These are phyloP conservation scores for Mareca strepera DNA, from an alignment of 2,797 vertebrate species.

Conservation along the genomic window DNA sequence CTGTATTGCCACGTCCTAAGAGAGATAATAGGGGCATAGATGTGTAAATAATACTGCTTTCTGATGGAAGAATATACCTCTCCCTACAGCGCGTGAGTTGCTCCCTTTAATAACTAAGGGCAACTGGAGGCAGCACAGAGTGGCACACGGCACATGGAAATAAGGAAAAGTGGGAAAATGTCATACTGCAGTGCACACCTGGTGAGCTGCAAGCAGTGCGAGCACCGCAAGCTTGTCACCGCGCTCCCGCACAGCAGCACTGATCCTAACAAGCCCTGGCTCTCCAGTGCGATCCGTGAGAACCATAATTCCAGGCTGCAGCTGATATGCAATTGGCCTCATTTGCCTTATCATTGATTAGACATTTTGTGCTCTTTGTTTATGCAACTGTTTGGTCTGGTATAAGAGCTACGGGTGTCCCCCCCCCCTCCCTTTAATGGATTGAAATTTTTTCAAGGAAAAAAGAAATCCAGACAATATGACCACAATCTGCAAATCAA, in stretches of 20 bases:
- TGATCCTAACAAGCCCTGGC: neutral
- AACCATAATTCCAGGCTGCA: neutral
- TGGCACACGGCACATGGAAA: fast-evolving
- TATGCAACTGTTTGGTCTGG: neutral
- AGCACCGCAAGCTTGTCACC: neutral
- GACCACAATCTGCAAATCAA: conserved; percentile 49
- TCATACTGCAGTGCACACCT: fast-evolving
- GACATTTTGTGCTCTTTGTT: neutral
- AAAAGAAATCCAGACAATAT: conserved; percentile 24
- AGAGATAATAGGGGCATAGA: neutral
- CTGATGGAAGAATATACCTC: neutral
- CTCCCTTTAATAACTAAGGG: neutral
- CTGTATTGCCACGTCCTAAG: neutral
- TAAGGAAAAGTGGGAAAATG: neutral
- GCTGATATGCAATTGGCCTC: neutral
- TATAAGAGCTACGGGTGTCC: neutral
- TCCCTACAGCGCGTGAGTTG: fast-evolving
- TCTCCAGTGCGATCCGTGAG: fast-evolving
- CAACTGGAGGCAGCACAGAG: neutral
- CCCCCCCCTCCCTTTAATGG: neutral
- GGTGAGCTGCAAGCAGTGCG: neutral
- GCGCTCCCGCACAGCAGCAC: fast-evolving
- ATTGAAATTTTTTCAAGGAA: conserved; percentile 21
- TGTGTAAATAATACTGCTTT: neutral
- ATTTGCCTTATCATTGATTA: neutral